These are phyloP conservation scores for Euzetes globulus DNA, from an alignment of 2,888 invertebrate genomes.

Conservation along the genomic window DNA sequence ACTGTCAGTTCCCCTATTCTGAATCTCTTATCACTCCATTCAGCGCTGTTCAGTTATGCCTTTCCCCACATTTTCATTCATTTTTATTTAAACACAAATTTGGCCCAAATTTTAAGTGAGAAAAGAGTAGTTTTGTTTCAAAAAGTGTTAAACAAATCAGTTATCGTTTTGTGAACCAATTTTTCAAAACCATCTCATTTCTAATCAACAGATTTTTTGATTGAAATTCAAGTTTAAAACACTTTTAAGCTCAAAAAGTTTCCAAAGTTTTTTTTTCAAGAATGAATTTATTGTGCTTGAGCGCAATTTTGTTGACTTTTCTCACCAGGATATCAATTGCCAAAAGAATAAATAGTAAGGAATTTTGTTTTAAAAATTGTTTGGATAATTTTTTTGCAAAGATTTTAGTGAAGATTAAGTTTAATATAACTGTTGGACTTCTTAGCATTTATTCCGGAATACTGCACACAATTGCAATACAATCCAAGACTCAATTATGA, in stretches of 20 bases:
- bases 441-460: slow-evolving; percentile 8
- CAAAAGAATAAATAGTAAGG: no score
- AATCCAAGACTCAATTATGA: background rate
- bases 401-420: background rate
- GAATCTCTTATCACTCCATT: background rate
- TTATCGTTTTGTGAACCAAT: background rate
- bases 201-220: background rate
- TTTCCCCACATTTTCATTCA: background rate
- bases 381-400: no score
- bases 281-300: no score
- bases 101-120: background rate
- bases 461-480: background rate
- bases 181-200: background rate
- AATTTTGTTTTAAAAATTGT: no score
- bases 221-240: background rate
- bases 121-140: background rate
- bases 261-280: no score
- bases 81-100: background rate
- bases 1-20: background rate
- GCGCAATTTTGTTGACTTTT: no score
- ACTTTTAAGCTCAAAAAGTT: no score
- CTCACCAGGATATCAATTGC: no score
- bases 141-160: slow-evolving; percentile 2
- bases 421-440: background rate
- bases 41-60: background rate